Conservation (phyloP, 2,797 vertebrate species). For the Sebastes trivittatus region DNA sequence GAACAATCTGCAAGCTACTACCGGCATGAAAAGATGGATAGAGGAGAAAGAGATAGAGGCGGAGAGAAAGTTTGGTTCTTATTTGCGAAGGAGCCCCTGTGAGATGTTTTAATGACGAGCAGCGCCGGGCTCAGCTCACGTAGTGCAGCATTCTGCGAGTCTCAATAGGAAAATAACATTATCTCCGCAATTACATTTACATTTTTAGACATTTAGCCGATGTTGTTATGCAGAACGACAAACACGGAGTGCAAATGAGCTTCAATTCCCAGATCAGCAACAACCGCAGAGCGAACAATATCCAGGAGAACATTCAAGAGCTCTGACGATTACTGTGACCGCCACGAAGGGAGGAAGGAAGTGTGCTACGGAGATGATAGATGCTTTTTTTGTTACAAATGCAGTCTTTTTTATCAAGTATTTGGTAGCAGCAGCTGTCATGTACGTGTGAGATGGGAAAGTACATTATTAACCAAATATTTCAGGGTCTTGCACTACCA, state of each 20-base stretch:
- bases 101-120: constrained; percentile 35
- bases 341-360: neutral
- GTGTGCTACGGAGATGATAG: neutral
- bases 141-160: constrained; percentile 11
- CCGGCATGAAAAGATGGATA: constrained; percentile 10
- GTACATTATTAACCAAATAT: neutral
- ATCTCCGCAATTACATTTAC: constrained; percentile 52
- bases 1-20: constrained; percentile 9
- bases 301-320: constrained; percentile 19
- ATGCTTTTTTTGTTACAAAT: neutral
- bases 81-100: constrained; percentile 4
- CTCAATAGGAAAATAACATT: constrained; percentile 51
- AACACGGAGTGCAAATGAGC: constrained; percentile 49
- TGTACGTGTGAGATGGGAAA: neutral
- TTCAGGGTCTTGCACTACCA: neutral
- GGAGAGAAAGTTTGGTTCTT: constrained; percentile 37
- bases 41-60: neutral
- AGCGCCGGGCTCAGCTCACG: neutral
- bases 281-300: neutral
- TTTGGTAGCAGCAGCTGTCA: neutral
- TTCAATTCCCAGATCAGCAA: constrained; percentile 43
- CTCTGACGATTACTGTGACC: neutral
- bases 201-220: constrained; percentile 53
- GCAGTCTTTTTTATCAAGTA: neutral
- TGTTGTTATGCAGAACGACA: constrained; percentile 44